Percentiles rank a stretch among this genome's conserved stretches.
These are phyloP conservation scores for Ormyrus labotus DNA, from an alignment of 2,888 invertebrate genomes.

Conservation along the genomic window DNA sequence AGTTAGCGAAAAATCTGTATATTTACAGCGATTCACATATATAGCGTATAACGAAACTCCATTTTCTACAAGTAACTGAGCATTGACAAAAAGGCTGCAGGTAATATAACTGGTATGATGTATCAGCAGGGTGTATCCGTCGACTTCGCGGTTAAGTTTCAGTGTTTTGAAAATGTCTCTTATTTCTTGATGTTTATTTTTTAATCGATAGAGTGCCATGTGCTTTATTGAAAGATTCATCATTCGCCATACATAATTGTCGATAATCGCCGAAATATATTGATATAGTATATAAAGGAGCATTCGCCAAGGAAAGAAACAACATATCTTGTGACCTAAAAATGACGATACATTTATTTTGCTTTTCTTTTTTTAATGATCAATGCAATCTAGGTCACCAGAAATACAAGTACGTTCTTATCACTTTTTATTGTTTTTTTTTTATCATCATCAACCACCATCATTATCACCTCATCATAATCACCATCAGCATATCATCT, in stretches of 20 bases:
- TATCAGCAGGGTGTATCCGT: no score
- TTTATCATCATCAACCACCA: constrained; percentile 56
- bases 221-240: constrained; percentile 60
- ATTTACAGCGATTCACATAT: constrained; percentile 29
- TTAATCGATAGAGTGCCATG: constrained; percentile 57
- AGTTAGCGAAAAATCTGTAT: constrained; percentile 32
- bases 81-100: constrained; percentile 12
- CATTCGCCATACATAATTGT: constrained; percentile 57
- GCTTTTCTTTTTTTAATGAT: constrained; percentile 79
- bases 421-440: constrained; percentile 63
- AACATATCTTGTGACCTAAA: constrained; percentile 81
- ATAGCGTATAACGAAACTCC: constrained; percentile 6
- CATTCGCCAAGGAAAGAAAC: constrained; percentile 69
- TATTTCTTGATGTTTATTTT: constrained; percentile 48
- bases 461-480: constrained; percentile 51
- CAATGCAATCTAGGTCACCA: constrained; percentile 77
- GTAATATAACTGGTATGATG: neutral
- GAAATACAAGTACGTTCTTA: constrained; percentile 74
- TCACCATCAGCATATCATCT: constrained; percentile 47
- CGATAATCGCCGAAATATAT: constrained; percentile 56
- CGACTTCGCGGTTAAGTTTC: constrained; percentile 1
- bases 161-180: constrained; percentile 40
- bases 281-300: constrained; percentile 62
- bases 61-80: constrained; percentile 10
- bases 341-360: constrained; percentile 86